These are phyloP conservation scores for Cyanocitta stelleri DNA, from an alignment of 2,113 vertebrate genomes.

Conservation along the genomic window DNA sequence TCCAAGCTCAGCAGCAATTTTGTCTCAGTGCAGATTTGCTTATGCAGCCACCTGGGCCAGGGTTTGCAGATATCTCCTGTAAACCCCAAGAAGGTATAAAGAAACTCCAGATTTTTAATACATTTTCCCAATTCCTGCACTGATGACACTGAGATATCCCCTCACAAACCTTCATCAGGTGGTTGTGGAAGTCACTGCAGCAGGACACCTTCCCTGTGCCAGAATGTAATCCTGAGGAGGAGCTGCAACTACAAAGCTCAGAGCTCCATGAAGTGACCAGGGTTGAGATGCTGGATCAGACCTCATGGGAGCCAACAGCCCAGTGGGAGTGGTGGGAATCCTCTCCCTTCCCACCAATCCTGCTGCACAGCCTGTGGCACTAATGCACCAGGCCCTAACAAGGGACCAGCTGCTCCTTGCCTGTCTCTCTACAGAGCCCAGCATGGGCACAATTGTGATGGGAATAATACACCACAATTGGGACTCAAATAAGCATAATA, in stretches of 20 bases:
- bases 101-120: neutral
- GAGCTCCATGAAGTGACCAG: neutral
- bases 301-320: neutral
- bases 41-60: neutral
- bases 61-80: neutral
- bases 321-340: neutral
- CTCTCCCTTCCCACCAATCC: neutral
- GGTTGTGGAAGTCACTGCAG: neutral
- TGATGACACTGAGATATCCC: neutral
- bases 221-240: neutral
- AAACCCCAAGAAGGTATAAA: neutral
- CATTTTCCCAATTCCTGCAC: neutral
- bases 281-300: neutral
- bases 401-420: neutral
- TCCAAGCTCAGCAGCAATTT: neutral
- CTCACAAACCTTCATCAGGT: neutral
- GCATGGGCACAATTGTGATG: neutral
- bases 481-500: slow-evolving; percentile 32
- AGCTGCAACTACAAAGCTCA: neutral
- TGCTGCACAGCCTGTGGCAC: neutral
- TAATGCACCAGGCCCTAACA: neutral
- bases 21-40: neutral
- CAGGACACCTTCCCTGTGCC: neutral
- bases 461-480: neutral
- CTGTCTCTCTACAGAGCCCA: neutral